Evolutionary conservation across 2,113 vertebrate species (phyloP).

Genomic region (Tonatia bakeri): DNA sequence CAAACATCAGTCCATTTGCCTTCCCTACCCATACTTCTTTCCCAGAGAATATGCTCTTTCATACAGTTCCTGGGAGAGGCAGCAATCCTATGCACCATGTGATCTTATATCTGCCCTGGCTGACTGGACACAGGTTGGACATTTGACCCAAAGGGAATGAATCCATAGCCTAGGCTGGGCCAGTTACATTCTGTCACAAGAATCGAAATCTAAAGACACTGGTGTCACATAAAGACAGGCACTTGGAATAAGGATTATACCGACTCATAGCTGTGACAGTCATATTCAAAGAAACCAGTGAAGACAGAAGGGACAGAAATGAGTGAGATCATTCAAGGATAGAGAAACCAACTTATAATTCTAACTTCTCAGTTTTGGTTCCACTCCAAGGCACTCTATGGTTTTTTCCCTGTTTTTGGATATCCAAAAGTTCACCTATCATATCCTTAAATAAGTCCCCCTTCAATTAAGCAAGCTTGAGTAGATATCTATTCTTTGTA

Average conservation of each 20-base stretch:
- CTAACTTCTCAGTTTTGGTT: background rate
- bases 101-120: background rate
- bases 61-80: background rate
- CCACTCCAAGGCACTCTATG: background rate
- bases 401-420: background rate
- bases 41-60: background rate
- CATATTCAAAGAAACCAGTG: background rate
- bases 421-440: background rate
- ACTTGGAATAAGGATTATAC: background rate
- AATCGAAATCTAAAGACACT: background rate
- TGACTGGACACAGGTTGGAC: background rate
- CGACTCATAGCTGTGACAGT: background rate
- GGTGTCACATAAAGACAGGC: background rate
- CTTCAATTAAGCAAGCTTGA: background rate
- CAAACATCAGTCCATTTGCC: background rate
- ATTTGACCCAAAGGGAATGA: background rate
- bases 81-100: background rate
- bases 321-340: background rate
- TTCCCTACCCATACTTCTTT: background rate
- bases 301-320: background rate
- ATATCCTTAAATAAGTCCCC: background rate
- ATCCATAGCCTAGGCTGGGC: background rate
- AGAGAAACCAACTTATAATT: background rate
- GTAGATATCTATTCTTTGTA: background rate
- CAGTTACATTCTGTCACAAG: background rate